Conservation (phyloP, 2,888 invertebrate genomes). For the Liopterus haemorrhoidalis region DNA sequence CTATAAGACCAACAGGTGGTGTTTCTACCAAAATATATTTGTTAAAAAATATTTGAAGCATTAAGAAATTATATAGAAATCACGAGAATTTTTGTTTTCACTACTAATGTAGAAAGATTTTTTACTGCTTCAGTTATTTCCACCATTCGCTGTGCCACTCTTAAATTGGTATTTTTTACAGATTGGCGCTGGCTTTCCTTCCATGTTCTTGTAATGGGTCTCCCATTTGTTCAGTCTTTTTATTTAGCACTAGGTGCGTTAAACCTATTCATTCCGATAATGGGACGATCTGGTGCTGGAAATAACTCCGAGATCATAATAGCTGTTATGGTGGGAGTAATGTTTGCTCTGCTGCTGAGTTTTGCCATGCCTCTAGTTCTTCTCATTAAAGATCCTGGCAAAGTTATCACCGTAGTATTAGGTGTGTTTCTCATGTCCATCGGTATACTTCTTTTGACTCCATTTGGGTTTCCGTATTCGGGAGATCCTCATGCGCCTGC, state of each 20-base stretch:
- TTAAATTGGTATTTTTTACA: slow-evolving; percentile 36
- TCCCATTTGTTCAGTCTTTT: slow-evolving; percentile 62
- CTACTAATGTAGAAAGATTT: too few relatives aligned
- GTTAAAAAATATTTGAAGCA: neutral
- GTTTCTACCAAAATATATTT: too few relatives aligned
- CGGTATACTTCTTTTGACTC: slow-evolving; percentile 57
- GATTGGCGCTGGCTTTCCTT: slow-evolving; percentile 53
- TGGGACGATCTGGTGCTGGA: slow-evolving; percentile 69
- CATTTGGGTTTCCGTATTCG: slow-evolving; percentile 69
- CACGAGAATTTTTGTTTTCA: neutral
- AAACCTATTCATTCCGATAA: slow-evolving; percentile 71
- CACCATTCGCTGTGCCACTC: slow-evolving; percentile 10
- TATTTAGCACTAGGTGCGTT: slow-evolving; percentile 66
- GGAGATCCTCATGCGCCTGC: slow-evolving; percentile 55
- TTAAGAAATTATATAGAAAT: neutral
- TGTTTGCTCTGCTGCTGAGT: slow-evolving; percentile 47
- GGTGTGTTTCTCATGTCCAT: slow-evolving; percentile 52
- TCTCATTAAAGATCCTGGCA: slow-evolving; percentile 46
- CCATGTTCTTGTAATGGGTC: slow-evolving; percentile 50
- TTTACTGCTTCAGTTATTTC: too few relatives aligned
- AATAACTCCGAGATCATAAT: slow-evolving; percentile 66
- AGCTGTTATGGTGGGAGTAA: slow-evolving; percentile 48
- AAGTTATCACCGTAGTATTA: slow-evolving; percentile 49
- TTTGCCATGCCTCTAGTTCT: slow-evolving; percentile 47
- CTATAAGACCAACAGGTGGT: too few relatives aligned